Evolutionary conservation across 2,888 invertebrate species (phyloP), one percentile per base, ranked within the genome.

Genomic region (Halictus ligatus): DNA sequence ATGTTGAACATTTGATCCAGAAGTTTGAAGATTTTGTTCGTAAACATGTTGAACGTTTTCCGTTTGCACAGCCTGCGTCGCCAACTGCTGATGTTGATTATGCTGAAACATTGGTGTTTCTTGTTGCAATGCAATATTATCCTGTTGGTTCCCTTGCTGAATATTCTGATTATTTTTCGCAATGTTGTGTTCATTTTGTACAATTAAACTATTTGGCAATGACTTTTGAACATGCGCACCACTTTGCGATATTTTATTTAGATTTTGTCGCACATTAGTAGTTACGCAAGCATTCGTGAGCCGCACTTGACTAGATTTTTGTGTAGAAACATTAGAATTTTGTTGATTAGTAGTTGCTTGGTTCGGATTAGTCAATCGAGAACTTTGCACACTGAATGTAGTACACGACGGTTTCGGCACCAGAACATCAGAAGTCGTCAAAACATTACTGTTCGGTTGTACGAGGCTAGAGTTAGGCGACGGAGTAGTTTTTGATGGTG

Each of bases 41-140:
- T 93, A 93, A 48, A 94, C 91, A 50, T 94, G 93, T 78, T 94
- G 95, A 0, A 94, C 89, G 83, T 95, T 95, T 77, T 94, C 91
- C 18, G 93, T 92, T 79, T 94, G 94, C 10, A 94, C 92, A 6
- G 93, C 92, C 78, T 95, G 94, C 8, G 94, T 92, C 5, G 94
- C 93, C 72, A 94, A 92, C 81, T 94, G 94, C 82, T 78, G 91
- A 87, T 94, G 94, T 85, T 78, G 91, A 89, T 94, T 94, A 81
- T 94, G 94, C 84, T 94, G 95, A 85, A 93, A 94, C 12, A 94
- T 85, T 10, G 91, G 85, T n/a, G 91, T 80, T n/a, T 91, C 88
- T 78, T 92, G 92, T 79, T 93, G 93, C 73, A 92, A 75, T 29
- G 86, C 81, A 69, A 89, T 50, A 79, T 64, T 86, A 50, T 93